These are phyloP conservation scores for Candoia aspera DNA, from an alignment of 2,113 vertebrate species.

Conservation along the genomic window DNA sequence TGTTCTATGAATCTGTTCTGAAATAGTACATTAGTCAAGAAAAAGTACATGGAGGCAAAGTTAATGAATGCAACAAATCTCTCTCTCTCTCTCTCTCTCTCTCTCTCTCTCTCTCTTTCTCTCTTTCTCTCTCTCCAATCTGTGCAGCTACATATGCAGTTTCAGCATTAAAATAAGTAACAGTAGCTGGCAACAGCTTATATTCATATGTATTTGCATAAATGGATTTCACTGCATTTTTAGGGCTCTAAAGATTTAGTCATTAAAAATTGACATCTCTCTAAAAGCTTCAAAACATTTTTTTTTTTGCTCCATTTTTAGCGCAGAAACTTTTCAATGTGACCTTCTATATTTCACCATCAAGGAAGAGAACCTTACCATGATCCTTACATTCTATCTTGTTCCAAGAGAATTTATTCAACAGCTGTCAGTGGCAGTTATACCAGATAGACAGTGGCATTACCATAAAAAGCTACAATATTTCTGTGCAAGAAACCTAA, in stretches of 20 bases:
- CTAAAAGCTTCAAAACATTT: slow-evolving; percentile 29
- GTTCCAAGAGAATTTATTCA: background rate
- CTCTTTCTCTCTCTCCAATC: background rate
- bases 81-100: background rate
- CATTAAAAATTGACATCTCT: slow-evolving; percentile 29
- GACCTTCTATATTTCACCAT: background rate
- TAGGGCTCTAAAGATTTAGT: slow-evolving; percentile 23
- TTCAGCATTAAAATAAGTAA: slow-evolving; percentile 45
- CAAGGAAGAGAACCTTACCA: slow-evolving; percentile 45
- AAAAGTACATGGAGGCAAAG: slow-evolving; percentile 27
- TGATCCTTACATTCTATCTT: slow-evolving; percentile 20
- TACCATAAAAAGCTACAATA: background rate
- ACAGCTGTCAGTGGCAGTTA: background rate
- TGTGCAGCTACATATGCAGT: slow-evolving; percentile 44
- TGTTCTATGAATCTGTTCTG: background rate
- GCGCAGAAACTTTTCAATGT: background rate
- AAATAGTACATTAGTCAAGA: background rate
- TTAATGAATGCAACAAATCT: slow-evolving; percentile 41
- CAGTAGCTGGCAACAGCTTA: slow-evolving; percentile 23
- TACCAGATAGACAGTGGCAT: background rate
- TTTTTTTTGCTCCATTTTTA: slow-evolving; percentile 7
- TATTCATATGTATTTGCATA: slow-evolving; percentile 29
- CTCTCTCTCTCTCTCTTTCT: too few species aligned
- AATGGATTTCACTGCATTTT: slow-evolving; percentile 30
- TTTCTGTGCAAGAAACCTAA: background rate